These are phyloP conservation scores for Thermophis baileyi DNA, from an alignment of 2,113 vertebrate genomes.

Conservation along the genomic window DNA sequence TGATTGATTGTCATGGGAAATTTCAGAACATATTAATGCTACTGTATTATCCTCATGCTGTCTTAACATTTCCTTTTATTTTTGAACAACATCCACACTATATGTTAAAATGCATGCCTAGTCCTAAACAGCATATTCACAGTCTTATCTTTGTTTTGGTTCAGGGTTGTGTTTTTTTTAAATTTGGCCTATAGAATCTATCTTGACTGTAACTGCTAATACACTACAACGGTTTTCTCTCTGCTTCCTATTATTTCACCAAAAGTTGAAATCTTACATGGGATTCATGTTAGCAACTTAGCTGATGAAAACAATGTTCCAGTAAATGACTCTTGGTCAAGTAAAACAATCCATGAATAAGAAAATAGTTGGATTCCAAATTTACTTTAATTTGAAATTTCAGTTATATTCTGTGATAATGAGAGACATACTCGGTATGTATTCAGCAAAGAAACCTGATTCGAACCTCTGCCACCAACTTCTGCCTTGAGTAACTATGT, in stretches of 20 bases:
- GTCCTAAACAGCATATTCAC: neutral
- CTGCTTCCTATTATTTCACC: neutral
- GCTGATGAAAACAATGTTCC: neutral
- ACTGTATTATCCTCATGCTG: neutral
- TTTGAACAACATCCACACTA: neutral
- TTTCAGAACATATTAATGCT: neutral
- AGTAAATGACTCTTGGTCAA: neutral
- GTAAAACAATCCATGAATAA: neutral
- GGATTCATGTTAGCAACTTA: neutral
- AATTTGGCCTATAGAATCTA: neutral
- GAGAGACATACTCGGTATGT: neutral
- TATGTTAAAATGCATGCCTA: neutral
- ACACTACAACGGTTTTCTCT: neutral
- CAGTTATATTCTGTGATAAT: neutral
- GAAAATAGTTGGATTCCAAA: neutral
- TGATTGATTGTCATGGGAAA: neutral
- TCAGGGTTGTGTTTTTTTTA: neutral
- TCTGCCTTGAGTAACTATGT: neutral
- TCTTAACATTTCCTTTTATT: neutral
- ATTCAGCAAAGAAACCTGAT: neutral
- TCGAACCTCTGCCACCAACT: neutral
- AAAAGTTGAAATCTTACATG: neutral
- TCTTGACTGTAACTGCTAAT: neutral
- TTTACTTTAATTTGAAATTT: neutral
- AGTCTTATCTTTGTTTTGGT: neutral